Evolutionary conservation across 2,797 vertebrate genomes (phyloP).

Genomic region (Girardinus metallicus): DNA sequence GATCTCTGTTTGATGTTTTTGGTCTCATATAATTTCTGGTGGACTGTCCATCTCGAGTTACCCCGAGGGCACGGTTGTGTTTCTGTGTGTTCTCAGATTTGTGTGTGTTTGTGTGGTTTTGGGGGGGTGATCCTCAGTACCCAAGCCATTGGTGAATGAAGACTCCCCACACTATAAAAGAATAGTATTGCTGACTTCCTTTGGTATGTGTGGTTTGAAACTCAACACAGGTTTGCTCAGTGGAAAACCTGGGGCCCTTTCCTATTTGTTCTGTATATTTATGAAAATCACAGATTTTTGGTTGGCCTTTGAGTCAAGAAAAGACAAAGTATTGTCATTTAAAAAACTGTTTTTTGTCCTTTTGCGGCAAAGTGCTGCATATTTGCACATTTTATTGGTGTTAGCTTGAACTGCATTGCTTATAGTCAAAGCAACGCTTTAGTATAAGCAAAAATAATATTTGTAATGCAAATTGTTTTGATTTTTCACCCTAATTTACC

Average conservation of each 20-base stretch:
- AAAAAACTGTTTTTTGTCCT: slow-evolving; percentile 24
- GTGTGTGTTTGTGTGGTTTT: slow-evolving; percentile 24
- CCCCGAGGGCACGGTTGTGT: slow-evolving; percentile 34
- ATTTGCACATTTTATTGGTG: slow-evolving; percentile 16
- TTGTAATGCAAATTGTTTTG: not conserved
- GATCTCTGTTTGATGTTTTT: slow-evolving; percentile 70
- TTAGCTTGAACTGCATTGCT: slow-evolving; percentile 21
- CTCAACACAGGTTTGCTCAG: slow-evolving; percentile 74
- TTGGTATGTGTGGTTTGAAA: slow-evolving; percentile 81
- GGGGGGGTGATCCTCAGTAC: slow-evolving; percentile 41
- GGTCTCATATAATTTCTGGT: slow-evolving; percentile 69
- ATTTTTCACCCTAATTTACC: not conserved
- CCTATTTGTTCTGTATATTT: slow-evolving; percentile 72
- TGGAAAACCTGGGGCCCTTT: slow-evolving; percentile 64
- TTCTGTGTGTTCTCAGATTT: slow-evolving; percentile 39
- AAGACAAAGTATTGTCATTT: slow-evolving; percentile 34
- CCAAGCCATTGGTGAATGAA: slow-evolving; percentile 70
- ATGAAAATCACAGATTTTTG: slow-evolving; percentile 61
- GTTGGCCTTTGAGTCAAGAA: slow-evolving; percentile 41
- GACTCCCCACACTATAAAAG: slow-evolving; percentile 76
- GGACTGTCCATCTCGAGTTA: slow-evolving; percentile 68
- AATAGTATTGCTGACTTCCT: slow-evolving; percentile 76
- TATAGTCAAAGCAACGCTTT: not conserved
- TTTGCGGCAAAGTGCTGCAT: slow-evolving; percentile 34
- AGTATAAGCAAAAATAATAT: not conserved